phyloP scores from a whole-genome alignment of 2,797 vertebrate genomes.

The Lithobates sylvaticus region DNA sequence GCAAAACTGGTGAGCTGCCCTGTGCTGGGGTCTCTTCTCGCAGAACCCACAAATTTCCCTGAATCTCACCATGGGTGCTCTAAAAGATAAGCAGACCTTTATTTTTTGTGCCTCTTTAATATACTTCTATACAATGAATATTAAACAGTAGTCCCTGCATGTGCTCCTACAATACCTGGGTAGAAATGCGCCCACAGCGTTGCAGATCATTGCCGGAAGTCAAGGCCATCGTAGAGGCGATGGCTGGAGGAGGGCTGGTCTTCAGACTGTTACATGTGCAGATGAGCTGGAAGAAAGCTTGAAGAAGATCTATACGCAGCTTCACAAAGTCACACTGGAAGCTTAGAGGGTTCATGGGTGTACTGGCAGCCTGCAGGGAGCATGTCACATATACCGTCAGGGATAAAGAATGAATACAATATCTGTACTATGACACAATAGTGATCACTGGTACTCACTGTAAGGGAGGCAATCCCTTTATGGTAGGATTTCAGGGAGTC shows the following conservation, averaged over 20 bases:
- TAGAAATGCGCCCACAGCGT: slow-evolving; percentile 94
- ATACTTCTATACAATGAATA: too few species aligned
- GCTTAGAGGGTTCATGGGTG: slow-evolving; percentile 91
- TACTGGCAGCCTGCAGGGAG: slow-evolving; percentile 90
- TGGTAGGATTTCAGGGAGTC: slow-evolving; percentile 95
- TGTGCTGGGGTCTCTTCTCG: too few species aligned
- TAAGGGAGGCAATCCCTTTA: slow-evolving; percentile 96
- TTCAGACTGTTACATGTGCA: slow-evolving; percentile 98
- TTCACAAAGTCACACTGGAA: slow-evolving; percentile 99
- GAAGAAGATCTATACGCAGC: slow-evolving; percentile 94
- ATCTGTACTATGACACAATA: too few species aligned
- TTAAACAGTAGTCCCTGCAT: too few species aligned
- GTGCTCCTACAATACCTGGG: slow-evolving; percentile 80
- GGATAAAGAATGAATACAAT: background rate
- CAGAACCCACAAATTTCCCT: too few species aligned
- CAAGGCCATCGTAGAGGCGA: slow-evolving; percentile 92
- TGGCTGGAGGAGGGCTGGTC: slow-evolving; percentile 97
- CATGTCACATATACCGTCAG: background rate
- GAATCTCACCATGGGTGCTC: too few species aligned
- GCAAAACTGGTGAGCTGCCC: too few species aligned
- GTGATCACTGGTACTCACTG: slow-evolving; percentile 78
- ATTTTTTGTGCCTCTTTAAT: too few species aligned
- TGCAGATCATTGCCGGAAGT: slow-evolving; percentile 93
- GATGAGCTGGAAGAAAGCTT: slow-evolving; percentile 96
- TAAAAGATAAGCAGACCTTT: too few species aligned